These are phyloP conservation scores for Eupithecia insigniata DNA, from an alignment of 2,888 invertebrate species.

Conservation along the genomic window DNA sequence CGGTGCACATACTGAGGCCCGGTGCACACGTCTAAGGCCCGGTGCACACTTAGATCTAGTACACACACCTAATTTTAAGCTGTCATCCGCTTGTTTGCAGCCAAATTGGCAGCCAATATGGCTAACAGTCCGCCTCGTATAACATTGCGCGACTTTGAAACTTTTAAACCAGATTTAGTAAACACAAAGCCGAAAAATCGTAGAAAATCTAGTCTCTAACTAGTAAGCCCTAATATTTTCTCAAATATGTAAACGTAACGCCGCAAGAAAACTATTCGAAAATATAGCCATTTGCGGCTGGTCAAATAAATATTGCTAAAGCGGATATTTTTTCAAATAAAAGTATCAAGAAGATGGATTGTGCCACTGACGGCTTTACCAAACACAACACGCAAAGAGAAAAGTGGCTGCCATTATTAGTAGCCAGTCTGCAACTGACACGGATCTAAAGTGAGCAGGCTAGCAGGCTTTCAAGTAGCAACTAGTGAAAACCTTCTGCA, in stretches of 20 bases:
- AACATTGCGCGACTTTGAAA: background rate
- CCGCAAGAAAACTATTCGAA: too few species aligned
- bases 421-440: conserved; percentile 4
- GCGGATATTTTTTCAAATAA: background rate
- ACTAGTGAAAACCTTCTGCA: conserved; percentile 3
- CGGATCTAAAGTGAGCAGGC: conserved; percentile 5
- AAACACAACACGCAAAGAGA: background rate
- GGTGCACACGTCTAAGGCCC: too few species aligned
- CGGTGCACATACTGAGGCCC: too few species aligned
- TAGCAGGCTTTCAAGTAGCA: background rate
- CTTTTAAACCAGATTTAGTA: too few species aligned
- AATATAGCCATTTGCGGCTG: too few species aligned
- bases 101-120: background rate
- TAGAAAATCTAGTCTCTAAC: background rate
- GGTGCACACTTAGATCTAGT: too few species aligned
- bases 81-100: background rate
- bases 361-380: too few species aligned
- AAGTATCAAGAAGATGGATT: background rate
- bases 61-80: background rate
- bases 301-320: too few species aligned
- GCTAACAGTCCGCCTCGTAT: background rate
- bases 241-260: too few species aligned
- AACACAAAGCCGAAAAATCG: background rate
- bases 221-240: too few species aligned
- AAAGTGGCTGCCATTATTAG: background rate